These are phyloP conservation scores for Laspeyria flexula DNA, from an alignment of 2,888 invertebrate species.

Conservation along the genomic window DNA sequence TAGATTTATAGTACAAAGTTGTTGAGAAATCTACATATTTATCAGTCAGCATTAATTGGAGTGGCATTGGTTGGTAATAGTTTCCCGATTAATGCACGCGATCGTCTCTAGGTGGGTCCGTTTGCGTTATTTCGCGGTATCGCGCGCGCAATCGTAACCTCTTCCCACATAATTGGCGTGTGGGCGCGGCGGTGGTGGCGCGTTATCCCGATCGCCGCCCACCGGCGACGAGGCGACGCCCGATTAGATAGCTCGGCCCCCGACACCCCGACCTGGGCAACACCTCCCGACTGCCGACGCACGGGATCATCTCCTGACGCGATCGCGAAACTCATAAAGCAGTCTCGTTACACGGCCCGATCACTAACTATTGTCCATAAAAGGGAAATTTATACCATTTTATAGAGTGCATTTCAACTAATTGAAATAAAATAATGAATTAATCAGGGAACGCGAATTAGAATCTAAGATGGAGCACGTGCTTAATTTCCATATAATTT, in stretches of 20 bases:
- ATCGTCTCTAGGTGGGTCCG: slow-evolving; percentile 67
- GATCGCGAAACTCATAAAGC: slow-evolving; percentile 51
- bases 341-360: slow-evolving; percentile 46
- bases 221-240: slow-evolving; percentile 78
- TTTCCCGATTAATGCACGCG: slow-evolving; percentile 73
- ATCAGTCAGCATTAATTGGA: slow-evolving; percentile 69
- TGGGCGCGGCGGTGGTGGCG: slow-evolving; percentile 77
- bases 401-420: slow-evolving; percentile 12
- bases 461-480: background rate
- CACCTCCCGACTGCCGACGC: slow-evolving; percentile 62
- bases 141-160: slow-evolving; percentile 78
- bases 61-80: slow-evolving; percentile 70
- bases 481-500: background rate
- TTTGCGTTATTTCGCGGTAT: slow-evolving; percentile 75
- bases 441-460: slow-evolving; percentile 12
- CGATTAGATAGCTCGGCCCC: slow-evolving; percentile 77
- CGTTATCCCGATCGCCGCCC: slow-evolving; percentile 82
- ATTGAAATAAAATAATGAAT: slow-evolving; percentile 23
- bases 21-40: slow-evolving; percentile 54
- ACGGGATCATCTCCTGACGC: slow-evolving; percentile 52
- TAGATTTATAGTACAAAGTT: slow-evolving; percentile 26
- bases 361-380: slow-evolving; percentile 36
- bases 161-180: slow-evolving; percentile 85
- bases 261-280: slow-evolving; percentile 69
- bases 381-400: slow-evolving; percentile 31